A percentile compares a stretch with the other conserved stretches of the same genome.
phyloP scores from a whole-genome alignment of 37 sponge, comb jelly and placozoan species.

The Diacarnus erythraeanus region DNA sequence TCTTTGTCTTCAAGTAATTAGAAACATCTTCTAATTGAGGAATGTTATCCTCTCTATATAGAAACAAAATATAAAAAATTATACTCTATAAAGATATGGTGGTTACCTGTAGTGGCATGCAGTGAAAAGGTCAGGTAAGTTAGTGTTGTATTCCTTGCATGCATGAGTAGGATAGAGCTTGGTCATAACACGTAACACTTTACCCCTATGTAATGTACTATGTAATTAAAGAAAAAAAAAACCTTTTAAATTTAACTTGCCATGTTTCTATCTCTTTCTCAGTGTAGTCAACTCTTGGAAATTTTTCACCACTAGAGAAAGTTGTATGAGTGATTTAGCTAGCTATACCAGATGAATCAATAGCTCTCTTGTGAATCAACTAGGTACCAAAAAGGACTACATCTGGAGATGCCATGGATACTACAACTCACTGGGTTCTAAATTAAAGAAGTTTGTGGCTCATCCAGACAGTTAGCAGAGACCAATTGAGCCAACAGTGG shows the following conservation, averaged over 20 bases:
- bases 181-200: constrained; percentile 46
- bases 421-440: too few species aligned
- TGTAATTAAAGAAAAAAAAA: not conserved
- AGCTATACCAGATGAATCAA: not conserved
- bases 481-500: too few species aligned
- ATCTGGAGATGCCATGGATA: too few species aligned
- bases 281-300: constrained; percentile 89
- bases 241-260: constrained; percentile 19
- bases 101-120: constrained; percentile 73
- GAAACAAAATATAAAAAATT: not conserved
- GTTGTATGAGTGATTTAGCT: not conserved
- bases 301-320: constrained; percentile 75
- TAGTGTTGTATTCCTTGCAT: constrained; percentile 75
- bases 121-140: constrained; percentile 53
- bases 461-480: too few species aligned
- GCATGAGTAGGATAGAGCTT: constrained; percentile 80
- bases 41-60: constrained; percentile 62
- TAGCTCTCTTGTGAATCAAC: too few species aligned
- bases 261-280: constrained; percentile 83
- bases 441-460: too few species aligned
- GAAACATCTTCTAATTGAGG: constrained; percentile 95
- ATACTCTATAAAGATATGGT: too few species aligned
- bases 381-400: too few species aligned
- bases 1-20: constrained; percentile 67
- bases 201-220: constrained; percentile 29